These are phyloP conservation scores for Drosophila macrospina DNA, from an alignment of 2,888 invertebrate genomes.

Conservation along the genomic window DNA sequence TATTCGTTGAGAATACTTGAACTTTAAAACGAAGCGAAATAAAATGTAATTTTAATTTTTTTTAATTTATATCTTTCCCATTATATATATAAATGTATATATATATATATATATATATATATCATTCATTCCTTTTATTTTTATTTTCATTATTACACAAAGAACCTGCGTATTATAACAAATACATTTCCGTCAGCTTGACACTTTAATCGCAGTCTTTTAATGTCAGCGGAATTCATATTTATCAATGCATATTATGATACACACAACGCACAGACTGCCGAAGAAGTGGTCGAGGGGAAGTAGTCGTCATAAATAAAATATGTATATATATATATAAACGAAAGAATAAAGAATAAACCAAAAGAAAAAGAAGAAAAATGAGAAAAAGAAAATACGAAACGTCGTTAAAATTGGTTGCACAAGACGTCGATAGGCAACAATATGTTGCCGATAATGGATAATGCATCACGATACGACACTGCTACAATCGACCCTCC, in stretches of 20 bases:
- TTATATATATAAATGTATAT: not conserved
- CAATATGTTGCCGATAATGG: constrained; percentile 57
- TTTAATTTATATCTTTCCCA: too few species aligned
- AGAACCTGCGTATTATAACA: not conserved
- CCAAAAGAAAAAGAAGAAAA: not conserved
- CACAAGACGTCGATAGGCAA: constrained; percentile 37
- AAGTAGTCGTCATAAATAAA: constrained; percentile 30
- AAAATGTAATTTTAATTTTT: too few species aligned
- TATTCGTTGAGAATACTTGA: too few species aligned
- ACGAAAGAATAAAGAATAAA: not conserved
- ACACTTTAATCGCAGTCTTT: constrained; percentile 18
- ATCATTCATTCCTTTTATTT: not conserved
- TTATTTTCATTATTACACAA: not conserved
- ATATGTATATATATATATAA: constrained; percentile 2
- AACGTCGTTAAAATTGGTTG: constrained; percentile 28
- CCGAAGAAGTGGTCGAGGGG: not conserved
- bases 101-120: not conserved
- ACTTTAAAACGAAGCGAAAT: too few species aligned
- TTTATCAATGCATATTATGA: constrained; percentile 17
- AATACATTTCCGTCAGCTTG: not conserved
- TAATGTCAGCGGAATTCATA: constrained; percentile 6
- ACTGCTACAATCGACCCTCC: not conserved
- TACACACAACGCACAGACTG: constrained; percentile 8
- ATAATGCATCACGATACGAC: constrained; percentile 37
- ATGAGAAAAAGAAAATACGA: too few species aligned